Percentiles rank a stretch among this genome's conserved stretches.
phyloP scores from a whole-genome alignment of 2,113 vertebrate species.

The Xiphias gladius region DNA sequence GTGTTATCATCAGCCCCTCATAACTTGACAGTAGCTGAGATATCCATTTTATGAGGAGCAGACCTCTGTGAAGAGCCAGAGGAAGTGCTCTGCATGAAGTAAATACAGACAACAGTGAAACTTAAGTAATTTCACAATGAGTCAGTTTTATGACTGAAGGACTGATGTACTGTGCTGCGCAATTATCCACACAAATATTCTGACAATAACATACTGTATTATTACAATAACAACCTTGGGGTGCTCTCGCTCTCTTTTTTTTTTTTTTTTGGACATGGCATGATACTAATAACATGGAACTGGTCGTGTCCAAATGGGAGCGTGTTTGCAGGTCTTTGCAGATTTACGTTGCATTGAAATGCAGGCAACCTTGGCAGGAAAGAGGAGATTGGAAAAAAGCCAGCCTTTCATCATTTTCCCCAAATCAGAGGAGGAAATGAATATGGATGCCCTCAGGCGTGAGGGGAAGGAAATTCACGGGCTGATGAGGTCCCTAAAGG shows the following conservation, averaged over 20 bases:
- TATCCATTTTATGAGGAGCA: slow-evolving; percentile 62
- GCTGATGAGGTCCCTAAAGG: slow-evolving; percentile 87
- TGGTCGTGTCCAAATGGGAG: slow-evolving; percentile 71
- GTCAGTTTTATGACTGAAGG: slow-evolving; percentile 6
- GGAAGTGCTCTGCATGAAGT: slow-evolving; percentile 15
- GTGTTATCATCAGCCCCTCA: slow-evolving; percentile 88
- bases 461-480: slow-evolving; percentile 82
- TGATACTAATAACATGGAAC: slow-evolving; percentile 57
- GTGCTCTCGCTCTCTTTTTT: not conserved
- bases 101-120: slow-evolving; percentile 44
- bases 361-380: slow-evolving; percentile 83
- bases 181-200: not conserved
- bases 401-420: slow-evolving; percentile 85
- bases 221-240: slow-evolving; percentile 17
- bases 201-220: slow-evolving; percentile 3
- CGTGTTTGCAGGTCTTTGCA: slow-evolving; percentile 70
- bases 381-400: slow-evolving; percentile 75
- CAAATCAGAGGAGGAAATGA: slow-evolving; percentile 88
- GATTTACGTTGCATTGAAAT: slow-evolving; percentile 81
- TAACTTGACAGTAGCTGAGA: slow-evolving; percentile 80
- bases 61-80: slow-evolving; percentile 33
- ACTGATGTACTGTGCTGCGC: not conserved
- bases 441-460: slow-evolving; percentile 86
- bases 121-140: slow-evolving; percentile 26
- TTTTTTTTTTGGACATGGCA: slow-evolving; percentile 30